phyloP scores from a whole-genome alignment of 2,888 invertebrate genomes.

The Erebia ligea region DNA sequence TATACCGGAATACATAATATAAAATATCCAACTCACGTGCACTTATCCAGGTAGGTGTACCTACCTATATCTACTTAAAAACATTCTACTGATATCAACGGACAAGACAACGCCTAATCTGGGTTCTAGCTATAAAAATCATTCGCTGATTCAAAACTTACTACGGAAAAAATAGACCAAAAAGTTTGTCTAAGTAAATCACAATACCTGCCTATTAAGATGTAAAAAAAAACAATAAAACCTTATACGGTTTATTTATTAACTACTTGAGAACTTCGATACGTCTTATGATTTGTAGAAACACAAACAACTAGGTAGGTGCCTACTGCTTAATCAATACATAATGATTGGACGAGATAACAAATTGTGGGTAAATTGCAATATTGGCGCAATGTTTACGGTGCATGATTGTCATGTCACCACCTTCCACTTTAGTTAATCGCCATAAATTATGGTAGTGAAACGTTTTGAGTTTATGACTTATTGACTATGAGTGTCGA shows the following conservation, averaged over 20 bases:
- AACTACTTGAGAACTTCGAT: no score
- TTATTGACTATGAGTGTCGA: slow-evolving; percentile 11
- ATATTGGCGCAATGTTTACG: slow-evolving; percentile 45
- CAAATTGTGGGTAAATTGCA: slow-evolving; percentile 43
- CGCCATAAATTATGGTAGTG: neutral
- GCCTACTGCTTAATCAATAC: slow-evolving; percentile 44
- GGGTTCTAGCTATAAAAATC: no score
- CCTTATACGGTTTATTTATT: neutral
- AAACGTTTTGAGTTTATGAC: neutral
- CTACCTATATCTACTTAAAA: no score
- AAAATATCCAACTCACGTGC: no score
- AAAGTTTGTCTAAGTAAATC: no score
- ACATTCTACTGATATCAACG: no score
- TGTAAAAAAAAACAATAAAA: neutral
- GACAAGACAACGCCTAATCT: no score
- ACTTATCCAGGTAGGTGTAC: no score
- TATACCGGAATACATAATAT: no score
- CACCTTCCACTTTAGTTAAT: neutral
- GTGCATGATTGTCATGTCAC: slow-evolving; percentile 29
- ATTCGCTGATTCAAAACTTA: no score
- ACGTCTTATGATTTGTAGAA: neutral
- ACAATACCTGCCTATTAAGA: no score
- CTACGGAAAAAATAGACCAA: no score
- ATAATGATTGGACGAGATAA: slow-evolving; percentile 51
- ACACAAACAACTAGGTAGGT: slow-evolving; percentile 38